Evolutionary conservation across 2,888 invertebrate species (phyloP), one percentile per base, ranked within the genome.

Genomic region (Cheilosia variabilis): DNA sequence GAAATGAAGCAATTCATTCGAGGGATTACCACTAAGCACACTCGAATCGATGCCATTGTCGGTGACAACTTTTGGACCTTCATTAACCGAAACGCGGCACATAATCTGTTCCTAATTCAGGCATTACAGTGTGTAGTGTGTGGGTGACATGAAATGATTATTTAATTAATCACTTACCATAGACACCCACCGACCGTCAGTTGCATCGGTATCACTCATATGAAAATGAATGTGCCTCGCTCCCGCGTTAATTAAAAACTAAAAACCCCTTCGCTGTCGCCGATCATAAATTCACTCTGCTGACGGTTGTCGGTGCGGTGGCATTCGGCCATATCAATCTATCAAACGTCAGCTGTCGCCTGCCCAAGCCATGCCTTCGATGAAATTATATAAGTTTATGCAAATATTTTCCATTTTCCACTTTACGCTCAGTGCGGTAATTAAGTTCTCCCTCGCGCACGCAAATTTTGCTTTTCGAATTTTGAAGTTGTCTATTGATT

Each of bases 261-360:
- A 27, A 15, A 52, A 6, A 22, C 13, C 24, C 24, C 19, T 27
- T 15, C 24, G 2, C 15, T 52, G n/a, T 10, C 34, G 10, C 34
- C 34, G 22, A 1, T 19, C 17, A 47, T 47, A 47, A 47, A 47
- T 47, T 47, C 47, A 19, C 47, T 2, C 19, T 50, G 9, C 13
- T 50, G 22, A 19, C 5, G 52, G 24, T 15, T 15, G 9, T 9
- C 9, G 47, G 9, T 17, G 9, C 47, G 19, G 17, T 47, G 17
- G 10, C 47, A 13, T 52, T 24, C 52, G 24, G 2, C n/a, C 9
- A 7, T 37, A 57, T 34, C 34, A 57, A 57, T 57, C 19, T 17
- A 37, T 34, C 57, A 31, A 34, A 31, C 19, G 57, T 57, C 57
- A 57, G 57, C 57, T 57, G 57, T 57, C 37, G 13, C 57, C n/a